phyloP scores from a whole-genome alignment of 2,113 vertebrate species.

The Numida meleagris region DNA sequence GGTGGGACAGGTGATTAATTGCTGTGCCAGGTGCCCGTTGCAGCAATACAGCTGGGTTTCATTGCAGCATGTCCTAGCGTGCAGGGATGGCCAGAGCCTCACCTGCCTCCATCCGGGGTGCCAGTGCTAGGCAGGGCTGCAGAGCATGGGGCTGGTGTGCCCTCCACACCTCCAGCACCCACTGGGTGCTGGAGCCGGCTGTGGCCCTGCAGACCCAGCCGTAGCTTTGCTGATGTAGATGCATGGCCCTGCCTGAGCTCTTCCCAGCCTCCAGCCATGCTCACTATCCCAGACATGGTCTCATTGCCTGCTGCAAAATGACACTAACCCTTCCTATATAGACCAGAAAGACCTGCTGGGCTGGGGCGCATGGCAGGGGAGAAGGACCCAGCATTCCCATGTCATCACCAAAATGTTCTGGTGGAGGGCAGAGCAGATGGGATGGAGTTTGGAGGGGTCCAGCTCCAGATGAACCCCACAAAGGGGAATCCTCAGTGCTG shows the following conservation, averaged over 20 bases:
- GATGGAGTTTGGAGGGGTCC: neutral
- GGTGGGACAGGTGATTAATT: neutral
- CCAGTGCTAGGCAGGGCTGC: neutral
- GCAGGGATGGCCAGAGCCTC: neutral
- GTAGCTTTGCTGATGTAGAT: neutral
- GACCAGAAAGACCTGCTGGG: constrained; percentile 58
- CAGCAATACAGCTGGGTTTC: neutral
- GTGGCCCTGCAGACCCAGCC: neutral
- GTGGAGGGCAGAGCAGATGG: neutral
- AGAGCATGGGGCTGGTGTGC: neutral
- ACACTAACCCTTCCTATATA: constrained; percentile 60
- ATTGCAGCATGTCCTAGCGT: neutral
- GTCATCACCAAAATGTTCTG: neutral
- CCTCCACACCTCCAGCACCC: neutral
- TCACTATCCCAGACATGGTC: constrained; percentile 20
- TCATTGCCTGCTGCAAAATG: constrained; percentile 27
- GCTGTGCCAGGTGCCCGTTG: rapidly evolving
- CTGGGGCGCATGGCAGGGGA: neutral
- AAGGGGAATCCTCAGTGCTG: neutral
- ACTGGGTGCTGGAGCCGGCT: rapidly evolving
- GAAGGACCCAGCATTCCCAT: neutral
- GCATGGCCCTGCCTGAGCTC: neutral
- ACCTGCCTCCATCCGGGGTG: neutral
- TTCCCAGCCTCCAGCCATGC: neutral
- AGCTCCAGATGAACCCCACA: too few relatives aligned